Base-by-base conservation (phyloP, 2,888 invertebrate genomes). In the Megaustenia siamemsis region DNA sequence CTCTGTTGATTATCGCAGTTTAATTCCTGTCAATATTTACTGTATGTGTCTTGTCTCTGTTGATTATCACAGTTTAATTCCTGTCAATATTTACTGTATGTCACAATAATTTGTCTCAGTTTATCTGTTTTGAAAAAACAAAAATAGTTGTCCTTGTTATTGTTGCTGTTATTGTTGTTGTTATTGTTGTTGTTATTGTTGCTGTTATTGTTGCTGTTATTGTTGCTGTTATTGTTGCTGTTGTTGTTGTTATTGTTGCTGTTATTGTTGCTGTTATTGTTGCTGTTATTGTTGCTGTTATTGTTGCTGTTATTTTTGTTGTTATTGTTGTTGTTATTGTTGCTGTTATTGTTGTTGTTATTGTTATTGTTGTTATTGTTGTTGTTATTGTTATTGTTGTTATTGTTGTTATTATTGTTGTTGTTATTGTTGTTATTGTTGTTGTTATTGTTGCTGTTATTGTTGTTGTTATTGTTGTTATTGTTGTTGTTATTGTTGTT, bases 401-500 rank as follows among this genome's bases (percentile, higher is more conserved):
- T 38, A 32, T 69, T 69, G 40, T 69, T 32, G 40, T 69, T 32
- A 32, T 69, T 32, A 32, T 6, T 32, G 40, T 6, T 32, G 40
- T 69, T 32, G 2, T 6, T 32, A 32, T 69, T 32, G 5, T 69
- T 32, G 40, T 69, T 32, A 6, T 6, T 69, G 40, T 69, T 69
- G 5, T 6, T 69, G 40, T 6, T 69, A 24, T 1, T 68, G 35
- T 68, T 68, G 1, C 1, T 68, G 35, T 1, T 68, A 24, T 1
- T 68, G 35, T 1, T 68, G 35, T 68, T 68, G 35, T 68, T 68
- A 24, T 68, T 68, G 35, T 68, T 68, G 35, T 68, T 68, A 24
- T 68, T 68, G 35, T 68, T 68, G 35, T 68, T 68, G 35, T 80
- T 43, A 3, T 63, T 79, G 21, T 5, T 75, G 53, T 53, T 53